Evolutionary conservation across 2,888 invertebrate genomes (phyloP).

Genomic region (Drosophila mimetica): DNA sequence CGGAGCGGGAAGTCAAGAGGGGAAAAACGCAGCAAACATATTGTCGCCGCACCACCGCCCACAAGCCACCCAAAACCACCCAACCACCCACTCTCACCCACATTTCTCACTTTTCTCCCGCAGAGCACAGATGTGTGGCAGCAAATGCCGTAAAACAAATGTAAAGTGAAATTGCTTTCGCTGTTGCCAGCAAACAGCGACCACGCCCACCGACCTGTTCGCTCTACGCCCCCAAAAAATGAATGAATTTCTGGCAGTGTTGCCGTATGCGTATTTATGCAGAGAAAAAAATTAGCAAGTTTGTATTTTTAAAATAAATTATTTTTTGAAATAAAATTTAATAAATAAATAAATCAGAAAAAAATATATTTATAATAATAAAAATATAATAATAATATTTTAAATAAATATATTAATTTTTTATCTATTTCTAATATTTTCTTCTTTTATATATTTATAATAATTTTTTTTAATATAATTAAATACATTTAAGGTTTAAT

Average conservation of each 20-base stretch:
- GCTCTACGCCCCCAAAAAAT: constrained; percentile 46
- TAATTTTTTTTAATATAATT: no score
- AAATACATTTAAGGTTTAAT: no score
- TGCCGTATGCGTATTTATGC: neutral
- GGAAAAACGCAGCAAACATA: constrained; percentile 52
- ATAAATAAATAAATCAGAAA: neutral
- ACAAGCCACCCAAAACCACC: constrained; percentile 3
- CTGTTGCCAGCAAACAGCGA: constrained; percentile 48
- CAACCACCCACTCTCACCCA: neutral
- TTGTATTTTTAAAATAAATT: neutral
- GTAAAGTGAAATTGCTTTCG: constrained; percentile 79
- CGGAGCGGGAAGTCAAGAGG: constrained; percentile 22
- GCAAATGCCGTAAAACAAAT: constrained; percentile 78
- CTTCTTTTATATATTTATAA: no score
- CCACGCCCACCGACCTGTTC: constrained; percentile 66
- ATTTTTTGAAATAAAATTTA: neutral
- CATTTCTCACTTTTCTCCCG: constrained; percentile 31
- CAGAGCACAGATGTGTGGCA: constrained; percentile 42
- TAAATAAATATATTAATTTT: no score
- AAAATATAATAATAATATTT: no score
- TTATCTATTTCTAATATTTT: no score
- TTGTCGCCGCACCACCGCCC: constrained; percentile 54
- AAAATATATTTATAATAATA: no score
- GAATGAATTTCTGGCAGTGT: constrained; percentile 42
- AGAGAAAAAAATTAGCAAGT: constrained; percentile 1